Conservation (phyloP, 2,797 vertebrate species). For the Limosa lapponica region DNA sequence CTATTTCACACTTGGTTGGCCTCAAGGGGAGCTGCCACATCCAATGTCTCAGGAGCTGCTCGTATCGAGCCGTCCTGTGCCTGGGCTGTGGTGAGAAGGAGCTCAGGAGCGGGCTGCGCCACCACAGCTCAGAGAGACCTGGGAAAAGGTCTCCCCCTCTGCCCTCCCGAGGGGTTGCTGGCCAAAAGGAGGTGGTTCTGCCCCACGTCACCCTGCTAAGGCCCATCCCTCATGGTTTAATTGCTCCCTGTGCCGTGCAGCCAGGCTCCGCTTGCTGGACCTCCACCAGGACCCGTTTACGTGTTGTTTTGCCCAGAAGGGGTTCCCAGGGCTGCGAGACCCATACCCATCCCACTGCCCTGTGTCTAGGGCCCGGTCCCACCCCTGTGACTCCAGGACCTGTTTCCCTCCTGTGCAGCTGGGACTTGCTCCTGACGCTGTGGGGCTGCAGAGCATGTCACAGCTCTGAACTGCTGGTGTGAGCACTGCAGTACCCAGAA, state of each 20-base stretch:
- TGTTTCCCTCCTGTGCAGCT: background rate
- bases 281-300: background rate
- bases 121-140: background rate
- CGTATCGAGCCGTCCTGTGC: accelerated
- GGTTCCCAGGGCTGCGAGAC: background rate
- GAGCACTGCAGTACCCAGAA: background rate
- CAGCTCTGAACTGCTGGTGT: background rate
- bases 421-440: accelerated
- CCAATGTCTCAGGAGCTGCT: background rate
- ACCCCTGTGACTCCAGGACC: background rate
- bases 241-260: background rate
- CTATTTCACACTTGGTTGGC: background rate
- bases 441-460: background rate
- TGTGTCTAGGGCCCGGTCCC: background rate
- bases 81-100: background rate
- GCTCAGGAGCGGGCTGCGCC: background rate
- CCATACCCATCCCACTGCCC: background rate
- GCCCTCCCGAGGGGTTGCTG: background rate
- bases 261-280: background rate
- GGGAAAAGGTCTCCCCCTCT: background rate
- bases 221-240: accelerated
- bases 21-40: background rate
- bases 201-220: background rate
- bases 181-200: background rate
- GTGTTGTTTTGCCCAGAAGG: accelerated